These are phyloP conservation scores for Macrophya annulata DNA, from an alignment of 2,888 invertebrate genomes.

Conservation along the genomic window DNA sequence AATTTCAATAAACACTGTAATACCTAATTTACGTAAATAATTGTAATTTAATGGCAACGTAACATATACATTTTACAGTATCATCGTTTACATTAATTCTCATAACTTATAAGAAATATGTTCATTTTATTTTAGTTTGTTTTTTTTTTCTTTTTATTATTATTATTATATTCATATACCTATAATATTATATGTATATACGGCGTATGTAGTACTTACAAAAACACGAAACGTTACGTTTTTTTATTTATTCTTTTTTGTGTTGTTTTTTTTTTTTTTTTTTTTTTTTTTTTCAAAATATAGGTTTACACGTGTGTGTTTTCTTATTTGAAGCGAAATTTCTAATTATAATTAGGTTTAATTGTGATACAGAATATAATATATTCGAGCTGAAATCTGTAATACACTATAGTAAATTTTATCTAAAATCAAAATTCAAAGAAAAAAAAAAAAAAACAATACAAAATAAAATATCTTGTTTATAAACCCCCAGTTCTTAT, in stretches of 20 bases:
- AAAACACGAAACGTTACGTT: constrained; percentile 30
- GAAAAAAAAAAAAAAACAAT: neutral
- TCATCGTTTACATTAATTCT: constrained; percentile 32
- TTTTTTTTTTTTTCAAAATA: constrained; percentile 4
- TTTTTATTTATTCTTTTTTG: neutral
- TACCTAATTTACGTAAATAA: constrained; percentile 72
- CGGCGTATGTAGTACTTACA: constrained; percentile 25
- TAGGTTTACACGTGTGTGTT: neutral
- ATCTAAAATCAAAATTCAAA: too few relatives aligned
- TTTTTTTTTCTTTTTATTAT: neutral
- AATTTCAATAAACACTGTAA: constrained; percentile 23
- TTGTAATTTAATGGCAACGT: constrained; percentile 74
- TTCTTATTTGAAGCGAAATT: constrained; percentile 2
- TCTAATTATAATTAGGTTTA: neutral
- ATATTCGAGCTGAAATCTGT: constrained; percentile 3
- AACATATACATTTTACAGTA: constrained; percentile 69
- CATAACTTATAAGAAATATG: constrained; percentile 22
- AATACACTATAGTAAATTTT: neutral
- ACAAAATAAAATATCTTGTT: neutral
- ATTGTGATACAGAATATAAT: neutral
- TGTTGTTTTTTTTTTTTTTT: neutral
- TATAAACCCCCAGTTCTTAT: neutral
- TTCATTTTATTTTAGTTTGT: neutral
- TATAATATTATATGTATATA: constrained; percentile 2
- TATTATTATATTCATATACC: neutral